phyloP scores from a whole-genome alignment of 92 coral and sea anemone genomes.

The Porites divaricata region DNA sequence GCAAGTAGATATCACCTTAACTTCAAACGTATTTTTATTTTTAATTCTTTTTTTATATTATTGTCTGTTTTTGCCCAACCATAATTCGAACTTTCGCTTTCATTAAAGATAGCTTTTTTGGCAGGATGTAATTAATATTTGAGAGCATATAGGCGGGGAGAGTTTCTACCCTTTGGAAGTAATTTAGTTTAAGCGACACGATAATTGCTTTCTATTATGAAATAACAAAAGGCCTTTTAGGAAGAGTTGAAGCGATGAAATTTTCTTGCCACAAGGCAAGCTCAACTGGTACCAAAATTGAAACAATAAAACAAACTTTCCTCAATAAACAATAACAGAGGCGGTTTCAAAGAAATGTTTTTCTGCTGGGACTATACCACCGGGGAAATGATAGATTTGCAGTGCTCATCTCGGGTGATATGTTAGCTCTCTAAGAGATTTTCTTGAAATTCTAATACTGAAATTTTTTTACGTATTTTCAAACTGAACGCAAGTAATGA shows the following conservation, averaged over 20 bases:
- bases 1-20: neutral
- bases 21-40: neutral
- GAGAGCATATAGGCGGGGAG: conserved; percentile 32
- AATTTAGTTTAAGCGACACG: conserved; percentile 14
- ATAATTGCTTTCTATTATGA: conserved; percentile 29
- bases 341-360: neutral
- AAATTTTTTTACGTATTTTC: neutral
- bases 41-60: neutral
- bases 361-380: too few species aligned
- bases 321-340: neutral
- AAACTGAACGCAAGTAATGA: neutral
- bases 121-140: conserved; percentile 17
- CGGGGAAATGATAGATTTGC: too few species aligned
- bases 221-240: conserved; percentile 13
- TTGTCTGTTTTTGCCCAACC: neutral
- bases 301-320: conserved; percentile 28
- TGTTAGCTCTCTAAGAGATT: neutral
- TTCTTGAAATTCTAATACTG: neutral
- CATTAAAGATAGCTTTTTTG: neutral
- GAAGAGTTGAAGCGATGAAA: neutral
- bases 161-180: conserved; percentile 5
- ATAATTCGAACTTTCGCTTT: neutral
- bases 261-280: conserved; percentile 24
- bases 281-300: conserved; percentile 37
- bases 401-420: neutral